Conservation (phyloP, 2,113 vertebrate genomes). For the Pterocles gutturalis region DNA sequence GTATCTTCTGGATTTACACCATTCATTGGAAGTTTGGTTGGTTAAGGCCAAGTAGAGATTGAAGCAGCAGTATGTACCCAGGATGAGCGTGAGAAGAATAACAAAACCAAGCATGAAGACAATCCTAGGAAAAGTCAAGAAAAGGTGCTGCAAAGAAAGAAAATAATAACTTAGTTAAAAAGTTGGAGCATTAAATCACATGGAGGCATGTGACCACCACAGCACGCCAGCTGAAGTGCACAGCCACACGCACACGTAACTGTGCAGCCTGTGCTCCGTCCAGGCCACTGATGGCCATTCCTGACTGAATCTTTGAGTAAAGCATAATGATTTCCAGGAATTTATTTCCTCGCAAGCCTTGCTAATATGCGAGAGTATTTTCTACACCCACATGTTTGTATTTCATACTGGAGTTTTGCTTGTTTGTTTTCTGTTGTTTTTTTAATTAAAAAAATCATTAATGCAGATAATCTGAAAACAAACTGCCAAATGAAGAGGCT, state of each 20-base stretch:
- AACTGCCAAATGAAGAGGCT: neutral
- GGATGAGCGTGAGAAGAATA: slow-evolving; percentile 82
- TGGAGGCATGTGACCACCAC: accelerated
- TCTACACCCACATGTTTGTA: neutral
- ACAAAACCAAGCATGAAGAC: slow-evolving; percentile 94
- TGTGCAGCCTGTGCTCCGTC: neutral
- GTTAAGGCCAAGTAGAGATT: slow-evolving; percentile 82
- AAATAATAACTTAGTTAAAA: neutral
- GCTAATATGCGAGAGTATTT: neutral
- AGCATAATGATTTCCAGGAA: neutral
- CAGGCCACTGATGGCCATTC: neutral
- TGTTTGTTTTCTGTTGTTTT: neutral
- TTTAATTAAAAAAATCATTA: neutral
- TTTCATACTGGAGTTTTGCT: neutral
- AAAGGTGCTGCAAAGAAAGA: slow-evolving; percentile 85
- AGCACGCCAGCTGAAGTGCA: neutral
- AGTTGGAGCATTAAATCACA: neutral
- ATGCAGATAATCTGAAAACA: neutral
- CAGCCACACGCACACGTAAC: accelerated
- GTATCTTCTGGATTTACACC: slow-evolving; percentile 81
- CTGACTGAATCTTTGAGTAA: neutral
- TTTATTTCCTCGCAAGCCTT: neutral
- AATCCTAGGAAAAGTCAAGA: slow-evolving; percentile 92
- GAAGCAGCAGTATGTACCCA: slow-evolving; percentile 88
- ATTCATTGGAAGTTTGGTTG: slow-evolving; percentile 94